Percentiles rank a stretch among this genome's conserved stretches.
These are phyloP conservation scores for Bembecia ichneumoniformis DNA, from an alignment of 2,888 invertebrate genomes.

Conservation along the genomic window DNA sequence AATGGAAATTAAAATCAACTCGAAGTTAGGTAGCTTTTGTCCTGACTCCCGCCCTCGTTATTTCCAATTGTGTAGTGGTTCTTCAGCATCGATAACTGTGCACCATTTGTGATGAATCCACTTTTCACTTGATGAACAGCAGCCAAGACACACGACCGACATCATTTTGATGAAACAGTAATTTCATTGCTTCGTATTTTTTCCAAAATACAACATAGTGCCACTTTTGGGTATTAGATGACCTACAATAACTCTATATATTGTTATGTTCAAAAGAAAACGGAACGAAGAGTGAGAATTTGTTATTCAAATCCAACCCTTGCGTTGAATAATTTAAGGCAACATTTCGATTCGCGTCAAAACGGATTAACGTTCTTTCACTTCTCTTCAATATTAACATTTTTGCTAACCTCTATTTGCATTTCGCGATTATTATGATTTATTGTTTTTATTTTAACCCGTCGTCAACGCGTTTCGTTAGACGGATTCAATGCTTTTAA, in stretches of 20 bases:
- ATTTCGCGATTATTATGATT: background rate
- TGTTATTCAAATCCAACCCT: conserved; percentile 18
- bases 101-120: too few species aligned
- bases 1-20: too few species aligned
- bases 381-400: background rate
- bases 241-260: background rate
- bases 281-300: conserved; percentile 10
- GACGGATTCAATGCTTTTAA: background rate
- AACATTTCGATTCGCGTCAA: conserved; percentile 14
- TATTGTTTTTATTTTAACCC: background rate
- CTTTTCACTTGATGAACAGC: too few species aligned
- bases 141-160: too few species aligned
- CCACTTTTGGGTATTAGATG: too few species aligned
- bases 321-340: conserved; percentile 20
- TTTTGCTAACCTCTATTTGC: background rate
- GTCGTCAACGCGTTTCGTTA: background rate
- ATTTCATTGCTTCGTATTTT: too few species aligned
- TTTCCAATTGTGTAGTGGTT: too few species aligned
- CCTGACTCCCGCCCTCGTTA: too few species aligned
- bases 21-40: too few species aligned
- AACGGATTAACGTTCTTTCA: conserved; percentile 14
- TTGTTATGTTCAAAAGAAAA: background rate
- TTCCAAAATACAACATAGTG: too few species aligned
- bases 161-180: too few species aligned
- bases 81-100: too few species aligned